A percentile compares a stretch with the other conserved stretches of the same genome.
Evolutionary conservation across 2,888 invertebrate genomes (phyloP).

Genomic region (Geotrupes spiniger): DNA sequence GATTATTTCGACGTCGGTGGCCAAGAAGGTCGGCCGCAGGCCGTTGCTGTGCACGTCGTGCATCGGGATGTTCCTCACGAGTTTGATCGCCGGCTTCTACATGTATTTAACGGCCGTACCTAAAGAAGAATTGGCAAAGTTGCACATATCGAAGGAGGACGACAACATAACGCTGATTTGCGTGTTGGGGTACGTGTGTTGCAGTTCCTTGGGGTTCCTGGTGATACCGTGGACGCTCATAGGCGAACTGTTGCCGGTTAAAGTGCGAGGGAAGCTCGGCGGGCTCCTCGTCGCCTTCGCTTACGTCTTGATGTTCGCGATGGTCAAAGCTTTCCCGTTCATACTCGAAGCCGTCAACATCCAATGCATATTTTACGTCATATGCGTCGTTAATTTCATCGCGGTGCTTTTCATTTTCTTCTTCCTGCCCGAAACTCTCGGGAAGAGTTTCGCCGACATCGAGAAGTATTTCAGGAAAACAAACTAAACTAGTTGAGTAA

Average conservation of each 20-base stretch:
- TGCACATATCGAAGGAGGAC: slow-evolving; percentile 33
- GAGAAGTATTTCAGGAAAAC: slow-evolving; percentile 48
- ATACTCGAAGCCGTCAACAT: slow-evolving; percentile 47
- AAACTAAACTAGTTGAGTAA: too few species aligned
- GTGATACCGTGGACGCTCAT: slow-evolving; percentile 61
- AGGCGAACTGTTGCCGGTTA: slow-evolving; percentile 54
- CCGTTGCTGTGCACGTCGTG: slow-evolving; percentile 53
- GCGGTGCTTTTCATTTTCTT: slow-evolving; percentile 52
- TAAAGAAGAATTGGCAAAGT: slow-evolving; percentile 32
- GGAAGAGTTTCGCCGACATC: slow-evolving; percentile 57
- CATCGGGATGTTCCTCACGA: slow-evolving; percentile 54
- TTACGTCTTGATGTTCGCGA: slow-evolving; percentile 56
- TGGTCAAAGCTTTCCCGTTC: slow-evolving; percentile 55
- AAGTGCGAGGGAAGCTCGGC: slow-evolving; percentile 54
- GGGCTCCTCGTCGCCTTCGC: slow-evolving; percentile 55
- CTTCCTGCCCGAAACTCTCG: slow-evolving; percentile 58
- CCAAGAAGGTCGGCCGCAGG: slow-evolving; percentile 53
- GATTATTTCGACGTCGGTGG: slow-evolving; percentile 51
- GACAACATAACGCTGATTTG: slow-evolving; percentile 51
- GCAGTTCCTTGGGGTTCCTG: slow-evolving; percentile 55
- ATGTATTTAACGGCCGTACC: slow-evolving; percentile 37
- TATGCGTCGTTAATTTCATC: slow-evolving; percentile 50
- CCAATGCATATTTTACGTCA: slow-evolving; percentile 51
- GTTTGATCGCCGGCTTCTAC: slow-evolving; percentile 46
- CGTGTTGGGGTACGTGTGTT: slow-evolving; percentile 54